Percentiles rank a stretch among this genome's conserved stretches.
Conservation (phyloP, 2,888 invertebrate genomes). For the Hyalella azteca region DNA sequence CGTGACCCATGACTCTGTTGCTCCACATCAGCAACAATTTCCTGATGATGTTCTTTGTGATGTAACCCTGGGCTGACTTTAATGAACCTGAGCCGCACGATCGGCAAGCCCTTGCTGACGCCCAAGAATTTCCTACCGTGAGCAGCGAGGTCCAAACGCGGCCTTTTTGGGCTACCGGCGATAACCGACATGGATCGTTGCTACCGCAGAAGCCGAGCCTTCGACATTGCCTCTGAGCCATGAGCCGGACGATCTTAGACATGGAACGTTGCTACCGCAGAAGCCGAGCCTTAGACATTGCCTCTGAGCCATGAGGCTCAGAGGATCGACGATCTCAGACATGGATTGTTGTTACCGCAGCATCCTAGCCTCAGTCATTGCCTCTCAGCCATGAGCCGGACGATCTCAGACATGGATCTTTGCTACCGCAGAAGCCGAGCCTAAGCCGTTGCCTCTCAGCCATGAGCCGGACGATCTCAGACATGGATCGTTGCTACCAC, state of each 20-base stretch:
- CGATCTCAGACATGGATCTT: no score
- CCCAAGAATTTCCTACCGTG: constrained; percentile 35
- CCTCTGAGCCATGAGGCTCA: no score
- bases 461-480: not conserved
- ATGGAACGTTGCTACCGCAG: no score
- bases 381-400: not conserved
- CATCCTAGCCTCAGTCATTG: not conserved
- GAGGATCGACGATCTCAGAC: not conserved
- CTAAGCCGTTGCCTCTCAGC: no score
- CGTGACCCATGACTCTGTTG: constrained; percentile 32
- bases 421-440: no score
- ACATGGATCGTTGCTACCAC: not conserved
- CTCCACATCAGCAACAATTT: constrained; percentile 23
- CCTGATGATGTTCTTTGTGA: constrained; percentile 34
- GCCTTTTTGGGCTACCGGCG: not conserved
- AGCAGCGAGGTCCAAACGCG: not conserved
- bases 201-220: constrained; percentile 1
- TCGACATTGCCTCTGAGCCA: not conserved
- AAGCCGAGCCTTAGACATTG: no score
- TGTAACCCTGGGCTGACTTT: constrained; percentile 15
- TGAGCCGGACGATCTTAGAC: no score
- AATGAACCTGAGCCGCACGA: constrained; percentile 23
- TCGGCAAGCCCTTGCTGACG: constrained; percentile 6
- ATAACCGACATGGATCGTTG: not conserved
- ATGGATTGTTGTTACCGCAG: not conserved